Base-by-base conservation (phyloP, 2,888 invertebrate genomes). In the Xanthia icteritia region DNA sequence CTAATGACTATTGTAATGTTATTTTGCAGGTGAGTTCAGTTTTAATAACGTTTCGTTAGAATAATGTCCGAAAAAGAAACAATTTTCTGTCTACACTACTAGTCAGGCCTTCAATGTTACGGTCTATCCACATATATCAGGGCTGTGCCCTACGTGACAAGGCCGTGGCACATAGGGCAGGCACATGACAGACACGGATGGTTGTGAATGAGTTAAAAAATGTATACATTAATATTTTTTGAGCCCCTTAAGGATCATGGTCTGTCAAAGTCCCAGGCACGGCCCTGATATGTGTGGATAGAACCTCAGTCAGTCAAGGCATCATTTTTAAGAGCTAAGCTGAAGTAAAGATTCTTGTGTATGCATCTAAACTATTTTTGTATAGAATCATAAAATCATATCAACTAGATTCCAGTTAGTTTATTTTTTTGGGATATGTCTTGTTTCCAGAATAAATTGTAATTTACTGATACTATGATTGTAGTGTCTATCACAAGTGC, bases 1-100 rank as follows among this genome's bases (percentile, higher is more conserved):
- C 99, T 6, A 99, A 99, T 95, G 99, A 99, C 95, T 99, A 99
- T 93, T 99, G 99, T 93, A 99, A 99, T 96, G 99, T 99, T 68
- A 98, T 99, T 76, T 97, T 99, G 75, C 99, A 99, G 97, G 99
- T 99, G 94, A 94, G 73, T 48, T 64, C 5, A 1, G 23, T 45
- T 27, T 42, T 31, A 15, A 15, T 17, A 31, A 31, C 1, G 0
- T 61, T 70, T 31, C n/a, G 5, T 13, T 15, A 27, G 2, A 66
- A 5, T 23, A 23, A 9, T n/a, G n/a, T 9, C 0, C 3, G 15
- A 36, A 17, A 8, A 20, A 39, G 9, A 39, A 11, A 1, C 1
- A n/a, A 48, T 8, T 11, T 20, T 13, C 27, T 48, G 20, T 48
- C 13, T 27, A 15, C 20, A 13, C 6, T 13, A 27, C 27, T 6